A percentile compares a stretch with the other conserved stretches of the same genome.
Conservation (phyloP, 2,113 vertebrate genomes). For the Oncorhynchus clarkii region DNA sequence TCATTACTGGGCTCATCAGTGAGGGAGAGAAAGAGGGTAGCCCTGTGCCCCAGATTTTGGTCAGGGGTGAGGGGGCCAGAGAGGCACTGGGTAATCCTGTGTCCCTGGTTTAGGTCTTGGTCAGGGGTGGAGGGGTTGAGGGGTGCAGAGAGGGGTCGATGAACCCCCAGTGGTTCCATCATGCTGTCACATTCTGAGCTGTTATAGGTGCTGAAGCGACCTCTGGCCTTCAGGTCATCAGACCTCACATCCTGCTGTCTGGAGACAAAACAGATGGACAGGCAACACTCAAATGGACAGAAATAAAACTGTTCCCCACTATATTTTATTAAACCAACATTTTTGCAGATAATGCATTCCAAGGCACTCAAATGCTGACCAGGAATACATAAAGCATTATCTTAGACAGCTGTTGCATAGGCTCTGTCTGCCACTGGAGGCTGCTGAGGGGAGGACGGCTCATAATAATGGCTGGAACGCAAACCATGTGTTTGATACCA, state of each 20-base stretch:
- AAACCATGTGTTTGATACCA: no score
- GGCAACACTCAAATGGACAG: background rate
- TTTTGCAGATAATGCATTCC: no score
- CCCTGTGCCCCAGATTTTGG: background rate
- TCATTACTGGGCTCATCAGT: background rate
- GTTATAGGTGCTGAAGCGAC: slow-evolving; percentile 5
- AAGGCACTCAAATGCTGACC: background rate
- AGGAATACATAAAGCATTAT: background rate
- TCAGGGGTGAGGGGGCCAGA: no score
- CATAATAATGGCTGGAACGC: no score
- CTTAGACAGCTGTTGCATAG: no score
- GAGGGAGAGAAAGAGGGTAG: background rate
- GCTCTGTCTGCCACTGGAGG: no score
- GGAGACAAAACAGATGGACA: background rate
- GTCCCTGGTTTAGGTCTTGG: background rate
- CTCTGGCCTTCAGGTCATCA: slow-evolving; percentile 27
- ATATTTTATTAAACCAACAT: no score
- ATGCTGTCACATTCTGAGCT: slow-evolving; percentile 6
- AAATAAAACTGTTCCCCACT: no score
- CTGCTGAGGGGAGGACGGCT: no score
- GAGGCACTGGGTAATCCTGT: background rate
- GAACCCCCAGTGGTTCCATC: background rate
- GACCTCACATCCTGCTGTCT: slow-evolving; percentile 19
- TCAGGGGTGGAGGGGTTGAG: background rate
- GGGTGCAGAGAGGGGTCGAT: slow-evolving; percentile 17